These are phyloP conservation scores for Dendrophyllia cribrosa DNA, from an alignment of 64 coral and sea anemone genomes.

Conservation along the genomic window DNA sequence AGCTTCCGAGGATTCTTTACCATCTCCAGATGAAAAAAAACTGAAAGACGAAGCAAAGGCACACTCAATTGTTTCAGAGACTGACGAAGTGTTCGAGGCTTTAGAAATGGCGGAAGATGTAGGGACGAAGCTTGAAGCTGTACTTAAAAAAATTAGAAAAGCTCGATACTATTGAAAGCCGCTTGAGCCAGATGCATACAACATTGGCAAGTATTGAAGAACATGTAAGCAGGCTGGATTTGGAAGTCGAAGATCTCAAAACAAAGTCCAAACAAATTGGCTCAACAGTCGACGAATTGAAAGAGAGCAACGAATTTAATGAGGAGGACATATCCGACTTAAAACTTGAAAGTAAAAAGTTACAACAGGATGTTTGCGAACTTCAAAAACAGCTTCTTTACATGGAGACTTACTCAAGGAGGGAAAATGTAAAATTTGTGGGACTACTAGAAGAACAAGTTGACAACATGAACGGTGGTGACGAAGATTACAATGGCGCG, in stretches of 20 bases:
- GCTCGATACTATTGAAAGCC: not conserved
- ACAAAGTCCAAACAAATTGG: not conserved
- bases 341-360: not conserved
- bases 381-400: not conserved
- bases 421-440: too few species aligned
- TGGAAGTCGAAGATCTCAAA: slow-evolving; percentile 1
- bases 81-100: slow-evolving; percentile 1
- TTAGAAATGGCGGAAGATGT: not conserved
- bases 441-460: too few species aligned
- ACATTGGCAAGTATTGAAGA: too few species aligned
- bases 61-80: not conserved
- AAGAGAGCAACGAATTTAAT: not conserved
- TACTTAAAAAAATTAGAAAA: not conserved
- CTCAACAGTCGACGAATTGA: slow-evolving; percentile 1
- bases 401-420: slow-evolving; percentile 3
- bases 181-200: not conserved
- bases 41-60: not conserved
- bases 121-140: not conserved
- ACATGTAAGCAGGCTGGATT: not conserved
- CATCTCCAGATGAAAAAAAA: not conserved
- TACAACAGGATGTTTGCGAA: not conserved
- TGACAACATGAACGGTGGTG: too few species aligned
- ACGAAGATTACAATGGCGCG: too few species aligned
- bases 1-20: not conserved
- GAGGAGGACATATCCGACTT: not conserved